These are phyloP conservation scores for Strongylocentrotus purpuratus DNA, from an alignment of 35 echinoderm and acorn worm genomes.

Conservation along the genomic window DNA sequence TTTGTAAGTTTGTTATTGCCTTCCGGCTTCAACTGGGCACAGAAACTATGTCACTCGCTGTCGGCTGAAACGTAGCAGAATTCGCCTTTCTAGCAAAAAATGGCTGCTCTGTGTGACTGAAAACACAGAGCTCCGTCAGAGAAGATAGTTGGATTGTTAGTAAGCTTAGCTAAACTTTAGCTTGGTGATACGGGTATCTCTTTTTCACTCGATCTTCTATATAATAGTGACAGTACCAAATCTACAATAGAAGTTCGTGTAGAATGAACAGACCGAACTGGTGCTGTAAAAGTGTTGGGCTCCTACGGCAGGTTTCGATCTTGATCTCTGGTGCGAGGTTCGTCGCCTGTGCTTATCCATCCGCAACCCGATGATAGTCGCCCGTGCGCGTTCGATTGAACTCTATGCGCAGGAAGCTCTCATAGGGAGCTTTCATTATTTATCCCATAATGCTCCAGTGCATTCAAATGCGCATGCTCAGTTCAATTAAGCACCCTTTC, in stretches of 20 bases:
- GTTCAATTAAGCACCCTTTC: not conserved
- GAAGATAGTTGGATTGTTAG: not conserved
- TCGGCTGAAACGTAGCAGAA: not conserved
- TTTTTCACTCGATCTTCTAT: too few relatives aligned
- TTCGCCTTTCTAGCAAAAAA: not conserved
- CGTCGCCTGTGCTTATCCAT: not conserved
- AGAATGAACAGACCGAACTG: too few relatives aligned
- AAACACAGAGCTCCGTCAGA: not conserved
- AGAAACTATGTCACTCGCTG: not conserved
- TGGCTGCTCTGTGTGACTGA: not conserved
- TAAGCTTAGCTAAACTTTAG: not conserved
- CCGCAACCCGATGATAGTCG: not conserved
- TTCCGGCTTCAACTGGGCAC: not conserved
- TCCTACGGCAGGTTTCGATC: not conserved
- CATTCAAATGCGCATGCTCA: slow-evolving; percentile 29
- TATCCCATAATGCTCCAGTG: slow-evolving; percentile 46
- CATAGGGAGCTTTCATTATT: not conserved
- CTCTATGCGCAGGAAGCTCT: not conserved
- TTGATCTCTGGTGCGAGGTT: not conserved
- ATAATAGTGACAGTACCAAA: too few relatives aligned
- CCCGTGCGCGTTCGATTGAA: not conserved
- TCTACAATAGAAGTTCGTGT: too few relatives aligned
- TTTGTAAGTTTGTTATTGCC: not conserved
- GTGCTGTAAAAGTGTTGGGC: not conserved
- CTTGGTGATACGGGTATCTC: too few relatives aligned